phyloP scores from a whole-genome alignment of 2,113 vertebrate species.

The Campylomormyrus numenius region DNA sequence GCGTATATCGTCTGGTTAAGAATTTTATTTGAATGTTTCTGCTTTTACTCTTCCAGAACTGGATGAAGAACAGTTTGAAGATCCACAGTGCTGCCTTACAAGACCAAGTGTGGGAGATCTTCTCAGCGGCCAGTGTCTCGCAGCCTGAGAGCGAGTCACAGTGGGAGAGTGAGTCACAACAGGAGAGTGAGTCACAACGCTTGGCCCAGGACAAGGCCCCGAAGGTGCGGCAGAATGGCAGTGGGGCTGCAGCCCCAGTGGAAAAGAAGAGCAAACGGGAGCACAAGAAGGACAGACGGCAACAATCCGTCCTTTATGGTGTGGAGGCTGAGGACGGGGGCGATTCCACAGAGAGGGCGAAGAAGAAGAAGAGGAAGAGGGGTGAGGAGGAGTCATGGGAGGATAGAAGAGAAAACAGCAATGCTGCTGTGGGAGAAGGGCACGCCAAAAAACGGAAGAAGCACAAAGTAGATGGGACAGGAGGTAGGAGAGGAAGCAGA shows the following conservation, averaged over 20 bases:
- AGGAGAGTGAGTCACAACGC: background rate
- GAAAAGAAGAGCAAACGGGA: slow-evolving; percentile 74
- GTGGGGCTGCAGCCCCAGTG: slow-evolving; percentile 30
- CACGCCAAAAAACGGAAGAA: slow-evolving; percentile 46
- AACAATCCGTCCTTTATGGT: slow-evolving; percentile 62
- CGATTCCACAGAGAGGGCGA: slow-evolving; percentile 29
- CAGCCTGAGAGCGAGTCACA: background rate
- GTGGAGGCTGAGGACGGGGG: slow-evolving; percentile 36
- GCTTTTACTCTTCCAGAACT: slow-evolving; percentile 67
- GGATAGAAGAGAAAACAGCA: slow-evolving; percentile 29
- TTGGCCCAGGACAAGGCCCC: background rate
- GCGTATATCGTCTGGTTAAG: background rate
- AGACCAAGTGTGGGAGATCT: slow-evolving; percentile 83
- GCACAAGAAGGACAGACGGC: slow-evolving; percentile 72
- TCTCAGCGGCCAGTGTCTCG: slow-evolving; percentile 62
- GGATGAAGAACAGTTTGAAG: slow-evolving; percentile 90
- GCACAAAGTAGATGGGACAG: slow-evolving; percentile 45
- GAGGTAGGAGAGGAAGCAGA: slow-evolving; percentile 44
- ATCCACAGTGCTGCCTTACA: slow-evolving; percentile 63
- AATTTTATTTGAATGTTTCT: background rate
- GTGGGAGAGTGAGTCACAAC: background rate
- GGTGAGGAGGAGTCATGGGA: slow-evolving; percentile 22
- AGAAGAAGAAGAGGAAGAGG: slow-evolving; percentile 48
- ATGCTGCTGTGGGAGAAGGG: background rate
- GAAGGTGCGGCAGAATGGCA: background rate